A percentile compares a stretch with the other conserved stretches of the same genome.
Conservation (phyloP, 1,140 invertebrate genomes). For the Drosophila bocqueti region DNA sequence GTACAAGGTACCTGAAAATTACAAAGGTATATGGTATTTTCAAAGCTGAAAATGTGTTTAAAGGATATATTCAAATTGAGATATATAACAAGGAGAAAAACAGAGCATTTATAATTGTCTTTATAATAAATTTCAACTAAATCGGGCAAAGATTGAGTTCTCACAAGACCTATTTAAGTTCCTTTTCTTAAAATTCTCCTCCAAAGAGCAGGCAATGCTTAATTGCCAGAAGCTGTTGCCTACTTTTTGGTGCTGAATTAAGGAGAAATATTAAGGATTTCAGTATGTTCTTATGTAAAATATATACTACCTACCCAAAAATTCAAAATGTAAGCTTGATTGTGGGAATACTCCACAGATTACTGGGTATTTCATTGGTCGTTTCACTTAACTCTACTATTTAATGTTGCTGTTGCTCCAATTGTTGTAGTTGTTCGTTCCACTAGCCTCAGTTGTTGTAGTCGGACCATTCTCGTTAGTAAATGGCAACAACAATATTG, state of each 20-base stretch:
- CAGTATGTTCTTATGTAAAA: background rate
- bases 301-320: background rate
- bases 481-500: conserved; percentile 16
- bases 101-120: background rate
- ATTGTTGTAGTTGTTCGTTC: conserved; percentile 2
- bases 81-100: background rate
- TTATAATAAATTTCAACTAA: background rate
- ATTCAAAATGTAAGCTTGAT: too few species aligned
- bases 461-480: conserved; percentile 26
- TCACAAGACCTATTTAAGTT: too few species aligned
- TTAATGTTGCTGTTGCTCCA: conserved; percentile 2
- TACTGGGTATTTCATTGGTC: background rate
- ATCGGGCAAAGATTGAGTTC: background rate
- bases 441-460: conserved; percentile 3
- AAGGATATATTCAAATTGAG: background rate
- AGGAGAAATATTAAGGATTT: background rate
- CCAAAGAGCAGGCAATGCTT: too few species aligned
- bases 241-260: background rate
- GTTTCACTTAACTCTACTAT: background rate
- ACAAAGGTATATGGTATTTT: background rate
- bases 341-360: background rate
- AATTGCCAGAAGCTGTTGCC: background rate
- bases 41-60: too few species aligned
- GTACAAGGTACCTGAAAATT: background rate
- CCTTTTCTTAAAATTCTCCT: too few species aligned